These are phyloP conservation scores for Capromys pilorides DNA, from an alignment of 2,797 vertebrate genomes.

Conservation along the genomic window DNA sequence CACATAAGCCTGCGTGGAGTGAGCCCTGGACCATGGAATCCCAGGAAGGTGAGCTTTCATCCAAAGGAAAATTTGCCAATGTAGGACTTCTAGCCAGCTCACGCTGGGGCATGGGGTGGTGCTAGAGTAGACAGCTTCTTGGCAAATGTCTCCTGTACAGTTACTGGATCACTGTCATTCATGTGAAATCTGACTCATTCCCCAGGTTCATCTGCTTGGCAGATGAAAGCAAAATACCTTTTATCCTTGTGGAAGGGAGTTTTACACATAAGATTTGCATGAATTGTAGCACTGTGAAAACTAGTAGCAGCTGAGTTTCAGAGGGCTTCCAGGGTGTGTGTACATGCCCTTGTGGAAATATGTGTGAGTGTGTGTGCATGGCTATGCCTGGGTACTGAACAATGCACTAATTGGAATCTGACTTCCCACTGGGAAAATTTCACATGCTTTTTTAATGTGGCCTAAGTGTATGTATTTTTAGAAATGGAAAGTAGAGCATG, in stretches of 20 bases:
- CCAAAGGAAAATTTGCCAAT: neutral
- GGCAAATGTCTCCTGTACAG: slow-evolving; percentile 58
- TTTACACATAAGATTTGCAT: neutral
- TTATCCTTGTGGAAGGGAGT: slow-evolving; percentile 4
- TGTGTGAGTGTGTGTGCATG: neutral
- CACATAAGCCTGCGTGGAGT: neutral
- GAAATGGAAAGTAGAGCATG: slow-evolving; percentile 65
- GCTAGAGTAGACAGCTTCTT: slow-evolving; percentile 5
- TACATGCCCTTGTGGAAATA: too few relatives aligned
- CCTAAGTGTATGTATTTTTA: slow-evolving; percentile 58
- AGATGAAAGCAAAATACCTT: neutral
- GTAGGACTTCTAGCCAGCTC: slow-evolving; percentile 17
- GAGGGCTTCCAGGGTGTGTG: neutral
- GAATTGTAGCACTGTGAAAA: neutral
- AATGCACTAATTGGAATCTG: neutral
- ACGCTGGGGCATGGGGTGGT: neutral
- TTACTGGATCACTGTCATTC: neutral
- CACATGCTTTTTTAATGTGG: neutral
- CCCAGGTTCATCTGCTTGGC: slow-evolving; percentile 43
- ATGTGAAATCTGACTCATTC: neutral
- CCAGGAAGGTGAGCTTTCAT: slow-evolving; percentile 50
- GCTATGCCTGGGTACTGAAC: neutral
- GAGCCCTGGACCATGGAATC: neutral
- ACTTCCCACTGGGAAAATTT: slow-evolving; percentile 49
- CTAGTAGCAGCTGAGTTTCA: neutral